Percentiles rank a stretch among this genome's conserved stretches.
Evolutionary conservation across 2,888 invertebrate genomes (phyloP).

Genomic region (Mylabris sibirica): DNA sequence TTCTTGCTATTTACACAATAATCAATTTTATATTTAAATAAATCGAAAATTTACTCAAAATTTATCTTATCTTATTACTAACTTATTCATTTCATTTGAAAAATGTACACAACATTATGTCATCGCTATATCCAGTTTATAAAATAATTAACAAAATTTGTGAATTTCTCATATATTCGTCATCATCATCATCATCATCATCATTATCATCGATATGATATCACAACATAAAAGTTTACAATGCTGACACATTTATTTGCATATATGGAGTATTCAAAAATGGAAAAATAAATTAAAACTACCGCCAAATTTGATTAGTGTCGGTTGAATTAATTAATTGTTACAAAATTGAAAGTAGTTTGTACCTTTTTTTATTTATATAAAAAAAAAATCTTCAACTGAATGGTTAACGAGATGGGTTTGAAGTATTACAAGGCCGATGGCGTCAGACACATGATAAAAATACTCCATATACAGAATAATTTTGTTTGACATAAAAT

Average conservation of each 20-base stretch:
- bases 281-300: not conserved
- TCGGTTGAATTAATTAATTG: not conserved
- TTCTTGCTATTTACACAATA: not conserved
- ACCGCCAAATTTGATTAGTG: not conserved
- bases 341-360: constrained; percentile 11
- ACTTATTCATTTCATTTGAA: constrained; percentile 14
- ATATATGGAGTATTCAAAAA: constrained; percentile 8
- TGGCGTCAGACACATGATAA: constrained; percentile 36
- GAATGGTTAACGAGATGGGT: constrained; percentile 25
- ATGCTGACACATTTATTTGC: constrained; percentile 14
- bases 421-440: constrained; percentile 44
- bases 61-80: constrained; percentile 16
- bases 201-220: not conserved
- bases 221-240: not conserved
- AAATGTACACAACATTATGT: constrained; percentile 23
- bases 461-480: constrained; percentile 34
- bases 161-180: not conserved
- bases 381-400: not conserved
- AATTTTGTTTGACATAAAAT: constrained; percentile 7
- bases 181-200: no score
- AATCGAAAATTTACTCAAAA: not conserved
- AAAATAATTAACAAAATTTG: not conserved
- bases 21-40: not conserved
- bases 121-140: constrained; percentile 11
- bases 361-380: not conserved